These are phyloP conservation scores for Octonoba sinensis DNA, from an alignment of 2,888 invertebrate species.

Conservation along the genomic window DNA sequence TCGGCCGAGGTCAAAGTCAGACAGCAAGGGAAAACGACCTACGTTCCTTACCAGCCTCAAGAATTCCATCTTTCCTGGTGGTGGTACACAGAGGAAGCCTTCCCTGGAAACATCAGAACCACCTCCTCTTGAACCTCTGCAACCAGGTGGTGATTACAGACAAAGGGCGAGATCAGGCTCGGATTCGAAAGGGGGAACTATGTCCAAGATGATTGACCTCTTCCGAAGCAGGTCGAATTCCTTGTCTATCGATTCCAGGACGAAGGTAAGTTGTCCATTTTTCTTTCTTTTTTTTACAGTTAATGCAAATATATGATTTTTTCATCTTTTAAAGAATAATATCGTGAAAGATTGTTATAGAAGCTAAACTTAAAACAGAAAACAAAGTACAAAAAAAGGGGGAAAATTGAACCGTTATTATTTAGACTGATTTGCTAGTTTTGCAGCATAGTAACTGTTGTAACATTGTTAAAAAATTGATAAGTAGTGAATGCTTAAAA, in stretches of 20 bases:
- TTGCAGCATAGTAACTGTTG: too few relatives aligned
- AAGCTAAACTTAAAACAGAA: too few relatives aligned
- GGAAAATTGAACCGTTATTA: too few relatives aligned
- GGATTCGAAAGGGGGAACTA: constrained; percentile 52
- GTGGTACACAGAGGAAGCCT: constrained; percentile 26
- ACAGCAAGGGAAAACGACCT: constrained; percentile 76
- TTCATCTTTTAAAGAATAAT: too few relatives aligned
- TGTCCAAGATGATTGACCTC: constrained; percentile 63
- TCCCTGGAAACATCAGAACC: constrained; percentile 22
- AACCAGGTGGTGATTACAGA: constrained; percentile 21
- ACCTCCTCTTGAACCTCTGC: constrained; percentile 35
- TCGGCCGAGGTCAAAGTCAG: constrained; percentile 82
- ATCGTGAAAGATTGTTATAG: too few relatives aligned
- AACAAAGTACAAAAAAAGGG: too few relatives aligned
- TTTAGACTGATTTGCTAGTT: too few relatives aligned
- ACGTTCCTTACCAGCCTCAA: constrained; percentile 88
- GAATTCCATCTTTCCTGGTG: constrained; percentile 71
- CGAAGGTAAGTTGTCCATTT: constrained; percentile 22
- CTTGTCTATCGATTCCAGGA: constrained; percentile 45
- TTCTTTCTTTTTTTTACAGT: too few relatives aligned
- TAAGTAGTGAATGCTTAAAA: too few relatives aligned
- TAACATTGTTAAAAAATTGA: too few relatives aligned
- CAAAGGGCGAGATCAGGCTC: constrained; percentile 57
- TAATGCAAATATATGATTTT: too few relatives aligned
- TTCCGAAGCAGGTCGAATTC: constrained; percentile 60